A percentile compares a stretch with the other conserved stretches of the same genome.
Evolutionary conservation across 2,113 vertebrate genomes (phyloP).

Genomic region (Oncorhynchus keta): DNA sequence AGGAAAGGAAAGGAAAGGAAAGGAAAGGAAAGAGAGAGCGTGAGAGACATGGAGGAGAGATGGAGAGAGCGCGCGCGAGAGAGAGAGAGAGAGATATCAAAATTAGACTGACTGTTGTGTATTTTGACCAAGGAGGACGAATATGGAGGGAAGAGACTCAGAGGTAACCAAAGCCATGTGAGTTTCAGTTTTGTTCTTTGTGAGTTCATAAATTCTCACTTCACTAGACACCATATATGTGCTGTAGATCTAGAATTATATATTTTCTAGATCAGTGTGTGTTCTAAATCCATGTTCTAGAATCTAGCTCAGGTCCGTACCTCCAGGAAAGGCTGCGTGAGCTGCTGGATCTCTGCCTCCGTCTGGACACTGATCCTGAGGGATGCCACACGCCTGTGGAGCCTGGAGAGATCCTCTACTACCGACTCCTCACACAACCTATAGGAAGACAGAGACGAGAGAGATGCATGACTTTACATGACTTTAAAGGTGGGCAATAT

Average conservation of each 20-base stretch:
- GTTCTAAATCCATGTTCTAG: not conserved
- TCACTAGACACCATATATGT: not conserved
- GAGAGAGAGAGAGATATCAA: no score
- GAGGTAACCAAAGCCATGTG: no score
- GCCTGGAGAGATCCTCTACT: conserved; percentile 71
- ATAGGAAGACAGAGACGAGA: not conserved
- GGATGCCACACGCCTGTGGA: conserved; percentile 67
- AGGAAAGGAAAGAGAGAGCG: not conserved
- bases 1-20: not conserved
- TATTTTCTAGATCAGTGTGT: not conserved
- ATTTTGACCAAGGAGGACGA: no score
- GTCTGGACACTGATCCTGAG: conserved; percentile 61
- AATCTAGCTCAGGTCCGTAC: conserved; percentile 42
- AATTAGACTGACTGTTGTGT: no score
- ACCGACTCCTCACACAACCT: conserved; percentile 77
- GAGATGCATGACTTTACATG: not conserved
- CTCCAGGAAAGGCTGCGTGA: conserved; percentile 71
- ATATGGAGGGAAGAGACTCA: no score
- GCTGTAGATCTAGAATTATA: not conserved
- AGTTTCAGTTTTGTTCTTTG: not conserved
- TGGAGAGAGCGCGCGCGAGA: no score
- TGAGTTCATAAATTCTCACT: not conserved
- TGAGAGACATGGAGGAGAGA: no score
- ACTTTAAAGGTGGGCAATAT: no score
- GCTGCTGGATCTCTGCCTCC: conserved; percentile 67